Conservation (phyloP, 53 echinoderm and acorn worm species). For the Arbacia lixula region DNA sequence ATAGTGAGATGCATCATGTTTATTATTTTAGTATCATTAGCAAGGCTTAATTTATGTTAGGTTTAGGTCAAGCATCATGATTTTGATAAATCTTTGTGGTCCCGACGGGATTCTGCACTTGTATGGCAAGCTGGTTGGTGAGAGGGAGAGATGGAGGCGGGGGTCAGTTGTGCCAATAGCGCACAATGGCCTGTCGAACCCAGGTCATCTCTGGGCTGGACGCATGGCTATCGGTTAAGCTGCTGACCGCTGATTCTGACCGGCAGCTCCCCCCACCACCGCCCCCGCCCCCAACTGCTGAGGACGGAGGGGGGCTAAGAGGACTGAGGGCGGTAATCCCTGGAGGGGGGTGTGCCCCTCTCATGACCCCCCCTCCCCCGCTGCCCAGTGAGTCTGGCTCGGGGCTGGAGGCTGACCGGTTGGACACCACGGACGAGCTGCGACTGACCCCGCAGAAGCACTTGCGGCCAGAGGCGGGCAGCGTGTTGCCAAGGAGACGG, state of each 20-base stretch:
- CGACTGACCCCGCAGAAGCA: slow-evolving; percentile 97
- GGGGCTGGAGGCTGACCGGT: slow-evolving; percentile 90
- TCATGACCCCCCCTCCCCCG: no score
- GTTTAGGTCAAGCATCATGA: no score
- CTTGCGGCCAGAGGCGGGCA: slow-evolving; percentile 88
- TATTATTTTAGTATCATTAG: no score
- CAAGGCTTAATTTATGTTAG: no score
- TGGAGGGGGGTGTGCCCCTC: slow-evolving; percentile 65
- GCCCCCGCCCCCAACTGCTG: no score
- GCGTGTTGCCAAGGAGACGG: slow-evolving; percentile 83
- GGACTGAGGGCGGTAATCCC: no score
- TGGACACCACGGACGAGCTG: slow-evolving; percentile 93
- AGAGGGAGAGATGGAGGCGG: slow-evolving; percentile 36
- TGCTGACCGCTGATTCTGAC: slow-evolving; percentile 78
- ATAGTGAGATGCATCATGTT: no score
- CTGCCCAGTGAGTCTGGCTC: slow-evolving; percentile 60
- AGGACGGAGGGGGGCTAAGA: slow-evolving; percentile 60
- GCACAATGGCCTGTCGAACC: slow-evolving; percentile 92
- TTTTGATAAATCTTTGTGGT: no score
- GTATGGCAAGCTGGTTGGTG: no score
- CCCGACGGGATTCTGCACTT: no score
- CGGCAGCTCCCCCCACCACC: slow-evolving; percentile 59
- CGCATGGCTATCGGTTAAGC: slow-evolving; percentile 75
- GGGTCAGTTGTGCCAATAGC: slow-evolving; percentile 96
- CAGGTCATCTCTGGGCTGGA: slow-evolving; percentile 97